Evolutionary conservation across 2,113 vertebrate genomes (phyloP).

Genomic region (Cyprinus carpio): DNA sequence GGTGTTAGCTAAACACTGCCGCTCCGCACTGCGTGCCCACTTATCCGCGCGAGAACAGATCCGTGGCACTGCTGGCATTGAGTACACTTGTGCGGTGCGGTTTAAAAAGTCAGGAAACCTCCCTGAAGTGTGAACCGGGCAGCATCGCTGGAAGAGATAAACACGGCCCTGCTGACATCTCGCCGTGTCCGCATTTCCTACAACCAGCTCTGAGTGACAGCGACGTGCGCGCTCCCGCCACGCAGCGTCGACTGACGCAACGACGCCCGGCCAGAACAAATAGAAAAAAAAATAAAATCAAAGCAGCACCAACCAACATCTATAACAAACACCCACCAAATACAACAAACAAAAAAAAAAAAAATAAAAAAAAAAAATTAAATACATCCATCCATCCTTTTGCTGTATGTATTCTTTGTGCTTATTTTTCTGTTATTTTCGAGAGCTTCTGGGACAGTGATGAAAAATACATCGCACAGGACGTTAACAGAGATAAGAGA

Average conservation of each 20-base stretch:
- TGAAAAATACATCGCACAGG: too few species aligned
- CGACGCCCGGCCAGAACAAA: too few species aligned
- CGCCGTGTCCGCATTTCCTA: constrained; percentile 72
- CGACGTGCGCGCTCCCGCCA: constrained; percentile 68
- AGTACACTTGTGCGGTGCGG: background rate
- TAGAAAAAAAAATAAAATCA: too few species aligned
- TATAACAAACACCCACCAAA: too few species aligned
- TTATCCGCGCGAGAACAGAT: background rate
- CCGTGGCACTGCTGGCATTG: background rate
- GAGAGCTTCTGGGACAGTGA: too few species aligned
- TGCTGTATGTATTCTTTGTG: too few species aligned
- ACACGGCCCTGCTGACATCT: constrained; percentile 43
- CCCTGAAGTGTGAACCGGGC: background rate
- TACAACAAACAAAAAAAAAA: too few species aligned
- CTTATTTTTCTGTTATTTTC: too few species aligned
- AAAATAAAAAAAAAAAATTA: too few species aligned
- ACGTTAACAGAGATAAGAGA: too few species aligned
- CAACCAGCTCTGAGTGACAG: constrained; percentile 66
- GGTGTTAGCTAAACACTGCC: constrained; percentile 36
- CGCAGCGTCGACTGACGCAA: background rate
- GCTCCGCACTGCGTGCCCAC: background rate
- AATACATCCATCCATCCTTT: too few species aligned
- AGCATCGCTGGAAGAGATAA: constrained; percentile 50
- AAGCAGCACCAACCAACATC: too few species aligned
- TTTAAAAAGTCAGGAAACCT: background rate